phyloP scores from a whole-genome alignment of 2,113 vertebrate genomes.

The Lanius collurio region DNA sequence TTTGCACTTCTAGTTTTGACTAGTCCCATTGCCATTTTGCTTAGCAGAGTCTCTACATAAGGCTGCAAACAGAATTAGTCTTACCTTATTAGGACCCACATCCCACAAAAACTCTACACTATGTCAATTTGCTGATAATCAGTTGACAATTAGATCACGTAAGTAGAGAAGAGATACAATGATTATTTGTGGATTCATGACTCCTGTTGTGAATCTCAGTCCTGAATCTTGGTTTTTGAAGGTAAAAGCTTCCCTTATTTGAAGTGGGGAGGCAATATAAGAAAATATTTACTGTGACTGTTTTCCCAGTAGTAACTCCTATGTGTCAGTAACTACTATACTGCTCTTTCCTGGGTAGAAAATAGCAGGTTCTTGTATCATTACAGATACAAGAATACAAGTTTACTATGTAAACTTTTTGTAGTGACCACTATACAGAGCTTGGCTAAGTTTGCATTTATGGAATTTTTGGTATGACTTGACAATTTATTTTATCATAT shows the following conservation, averaged over 20 bases:
- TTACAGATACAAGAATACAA: not conserved
- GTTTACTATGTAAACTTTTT: not conserved
- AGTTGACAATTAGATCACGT: not conserved
- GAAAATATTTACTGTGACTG: not conserved
- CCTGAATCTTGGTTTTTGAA: not conserved
- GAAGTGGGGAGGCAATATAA: not conserved
- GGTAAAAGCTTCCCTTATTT: not conserved
- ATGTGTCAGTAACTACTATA: not conserved
- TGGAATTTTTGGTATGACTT: not conserved
- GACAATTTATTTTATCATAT: not conserved
- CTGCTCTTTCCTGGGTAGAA: not conserved
- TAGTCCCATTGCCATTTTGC: not conserved
- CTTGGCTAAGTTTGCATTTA: not conserved
- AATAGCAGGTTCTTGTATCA: not conserved
- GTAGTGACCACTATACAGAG: not conserved
- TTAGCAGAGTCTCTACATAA: not conserved
- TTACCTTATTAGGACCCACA: accelerated
- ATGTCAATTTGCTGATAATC: not conserved
- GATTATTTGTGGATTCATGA: not conserved
- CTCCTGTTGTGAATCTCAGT: not conserved
- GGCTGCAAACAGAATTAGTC: not conserved
- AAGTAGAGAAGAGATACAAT: not conserved
- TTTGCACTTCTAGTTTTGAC: not conserved
- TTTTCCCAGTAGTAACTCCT: not conserved
- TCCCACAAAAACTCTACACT: not conserved